Percentiles rank a stretch among this genome's conserved stretches.
Conservation (phyloP, 1,140 invertebrate genomes). For the Drosophila bocki region DNA sequence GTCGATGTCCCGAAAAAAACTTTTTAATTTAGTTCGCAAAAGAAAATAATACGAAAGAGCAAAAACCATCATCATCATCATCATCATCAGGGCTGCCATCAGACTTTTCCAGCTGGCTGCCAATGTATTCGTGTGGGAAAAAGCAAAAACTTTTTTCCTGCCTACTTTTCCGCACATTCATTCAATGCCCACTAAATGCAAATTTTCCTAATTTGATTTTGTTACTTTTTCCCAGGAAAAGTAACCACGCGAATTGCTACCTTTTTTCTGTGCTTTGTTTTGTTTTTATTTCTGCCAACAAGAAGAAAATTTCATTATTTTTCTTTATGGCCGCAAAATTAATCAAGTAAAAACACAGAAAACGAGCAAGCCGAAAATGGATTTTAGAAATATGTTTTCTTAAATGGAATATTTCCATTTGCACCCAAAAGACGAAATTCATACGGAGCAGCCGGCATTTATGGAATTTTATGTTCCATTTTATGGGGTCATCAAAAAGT, state of each 20-base stretch:
- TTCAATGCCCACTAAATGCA: constrained; percentile 63
- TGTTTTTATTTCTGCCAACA: constrained; percentile 18
- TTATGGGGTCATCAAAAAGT: constrained; percentile 61
- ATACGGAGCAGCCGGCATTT: constrained; percentile 39
- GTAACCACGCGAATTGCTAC: constrained; percentile 33
- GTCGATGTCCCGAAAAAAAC: constrained; percentile 42
- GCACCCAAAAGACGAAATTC: constrained; percentile 5
- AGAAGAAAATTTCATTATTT: constrained; percentile 35
- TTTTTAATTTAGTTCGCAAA: constrained; percentile 78
- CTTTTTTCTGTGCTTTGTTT: constrained; percentile 35
- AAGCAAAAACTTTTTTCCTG: constrained; percentile 57
- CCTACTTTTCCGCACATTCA: constrained; percentile 65
- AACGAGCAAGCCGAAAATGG: constrained; percentile 18
- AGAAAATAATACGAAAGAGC: constrained; percentile 64
- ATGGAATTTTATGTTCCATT: constrained; percentile 70
- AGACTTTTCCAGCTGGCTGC: constrained; percentile 44
- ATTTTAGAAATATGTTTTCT: constrained; percentile 41
- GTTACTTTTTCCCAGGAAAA: constrained; percentile 29
- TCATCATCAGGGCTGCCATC: constrained; percentile 16
- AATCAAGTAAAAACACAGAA: constrained; percentile 72
- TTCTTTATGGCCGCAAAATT: constrained; percentile 68
- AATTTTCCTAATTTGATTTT: constrained; percentile 78
- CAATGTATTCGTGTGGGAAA: constrained; percentile 62
- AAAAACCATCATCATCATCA: constrained; percentile 26
- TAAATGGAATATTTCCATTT: constrained; percentile 71